Conservation (phyloP, 2,888 invertebrate genomes). For the Tinea semifulvella region DNA sequence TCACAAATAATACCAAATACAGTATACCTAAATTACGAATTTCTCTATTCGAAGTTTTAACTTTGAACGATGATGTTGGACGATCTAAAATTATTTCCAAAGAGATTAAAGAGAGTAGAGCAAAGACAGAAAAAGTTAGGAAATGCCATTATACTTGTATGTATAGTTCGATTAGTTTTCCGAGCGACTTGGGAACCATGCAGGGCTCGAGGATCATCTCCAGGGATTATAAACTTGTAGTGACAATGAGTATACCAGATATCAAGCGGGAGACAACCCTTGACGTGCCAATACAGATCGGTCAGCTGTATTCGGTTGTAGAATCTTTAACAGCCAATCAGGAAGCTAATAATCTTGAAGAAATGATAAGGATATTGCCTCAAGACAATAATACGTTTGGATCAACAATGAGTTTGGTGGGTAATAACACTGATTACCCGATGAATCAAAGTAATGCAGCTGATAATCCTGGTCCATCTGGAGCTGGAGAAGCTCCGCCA, state of each 20-base stretch:
- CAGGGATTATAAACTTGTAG: slow-evolving; percentile 10
- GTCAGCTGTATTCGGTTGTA: background rate
- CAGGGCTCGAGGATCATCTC: slow-evolving; percentile 2
- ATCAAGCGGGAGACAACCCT: slow-evolving; percentile 9
- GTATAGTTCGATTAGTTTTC: background rate
- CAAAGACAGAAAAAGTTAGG: slow-evolving; percentile 5
- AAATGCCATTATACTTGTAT: slow-evolving; percentile 7
- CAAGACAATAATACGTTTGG: background rate
- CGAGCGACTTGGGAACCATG: background rate
- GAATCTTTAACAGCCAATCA: background rate
- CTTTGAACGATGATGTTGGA: slow-evolving; percentile 5
- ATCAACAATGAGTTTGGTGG: background rate
- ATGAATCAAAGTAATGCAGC: slow-evolving; percentile 1
- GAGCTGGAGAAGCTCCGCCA: background rate
- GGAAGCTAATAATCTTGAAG: background rate
- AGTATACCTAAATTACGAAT: slow-evolving; percentile 9
- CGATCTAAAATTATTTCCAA: slow-evolving; percentile 5
- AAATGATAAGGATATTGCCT: background rate
- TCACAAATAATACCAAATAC: slow-evolving; percentile 9
- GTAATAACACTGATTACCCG: background rate
- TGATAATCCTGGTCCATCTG: slow-evolving; percentile 5
- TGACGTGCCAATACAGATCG: slow-evolving; percentile 7
- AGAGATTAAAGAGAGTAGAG: slow-evolving; percentile 10
- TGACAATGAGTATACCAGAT: slow-evolving; percentile 3
- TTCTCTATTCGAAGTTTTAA: slow-evolving; percentile 1